Conservation (phyloP, 1,140 invertebrate species). For the Belonocnema kinseyi region DNA sequence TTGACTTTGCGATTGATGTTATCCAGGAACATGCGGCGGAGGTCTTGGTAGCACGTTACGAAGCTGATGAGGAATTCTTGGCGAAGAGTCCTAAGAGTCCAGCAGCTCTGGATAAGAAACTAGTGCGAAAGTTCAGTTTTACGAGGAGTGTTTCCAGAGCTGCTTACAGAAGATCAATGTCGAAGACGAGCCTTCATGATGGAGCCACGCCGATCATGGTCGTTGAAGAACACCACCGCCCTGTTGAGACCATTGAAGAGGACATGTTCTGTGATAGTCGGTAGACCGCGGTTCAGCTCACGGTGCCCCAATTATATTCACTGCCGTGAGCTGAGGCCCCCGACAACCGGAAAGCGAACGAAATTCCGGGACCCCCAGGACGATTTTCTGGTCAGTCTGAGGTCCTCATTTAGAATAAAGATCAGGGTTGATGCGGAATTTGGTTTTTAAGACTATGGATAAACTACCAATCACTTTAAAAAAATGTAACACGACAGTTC, state of each 20-base stretch:
- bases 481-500: too few relatives aligned
- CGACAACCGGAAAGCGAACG: conserved; percentile 26
- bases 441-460: too few relatives aligned
- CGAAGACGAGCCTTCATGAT: conserved; percentile 80
- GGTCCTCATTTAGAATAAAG: conserved; percentile 15
- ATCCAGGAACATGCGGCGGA: conserved; percentile 84
- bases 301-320: conserved; percentile 61
- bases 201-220: conserved; percentile 82
- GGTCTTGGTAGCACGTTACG: conserved; percentile 74
- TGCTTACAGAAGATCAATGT: conserved; percentile 78
- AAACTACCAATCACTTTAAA: too few relatives aligned
- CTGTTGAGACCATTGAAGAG: conserved; percentile 68
- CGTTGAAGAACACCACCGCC: conserved; percentile 72
- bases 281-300: conserved; percentile 67
- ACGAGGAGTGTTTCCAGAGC: conserved; percentile 81
- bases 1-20: conserved; percentile 85
- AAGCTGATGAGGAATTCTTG: conserved; percentile 63
- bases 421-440: too few relatives aligned
- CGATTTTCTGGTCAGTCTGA: conserved; percentile 9
- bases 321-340: conserved; percentile 61
- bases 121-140: conserved; percentile 80
- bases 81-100: conserved; percentile 73
- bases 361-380: conserved; percentile 4
- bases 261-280: conserved; percentile 70
- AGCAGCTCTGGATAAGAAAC: conserved; percentile 77